Evolutionary conservation across 2,888 invertebrate species (phyloP), one percentile per base, ranked within the genome.

Genomic region (Noctua pronuba): DNA sequence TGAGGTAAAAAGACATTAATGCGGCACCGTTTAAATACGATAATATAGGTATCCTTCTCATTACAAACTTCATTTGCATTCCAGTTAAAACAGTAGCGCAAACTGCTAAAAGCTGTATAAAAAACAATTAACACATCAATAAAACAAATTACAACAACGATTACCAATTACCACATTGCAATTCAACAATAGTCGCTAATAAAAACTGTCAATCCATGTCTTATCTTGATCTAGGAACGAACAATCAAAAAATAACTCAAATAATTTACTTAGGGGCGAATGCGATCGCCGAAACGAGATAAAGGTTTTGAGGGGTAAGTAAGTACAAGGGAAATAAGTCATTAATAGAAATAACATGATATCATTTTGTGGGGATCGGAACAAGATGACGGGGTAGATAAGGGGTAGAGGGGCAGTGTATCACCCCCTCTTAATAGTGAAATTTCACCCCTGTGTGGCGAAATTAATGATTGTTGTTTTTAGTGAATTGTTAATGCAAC

Each of bases 311-410:
- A 84, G 86, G 89, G 88, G 86, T 79, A 80, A 52, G 89, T 90
- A 86, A 88, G 90, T 89, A 89, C 91, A 92, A 91, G 92, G 92
- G 94, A 92, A 94, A 92, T 94, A 93, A 94, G 94, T 95, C 95
- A 95, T 95, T 95, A 95, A 95, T 95, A 95, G 93, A 94, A 94
- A 94, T 93, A 93, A 92, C 92, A 89, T 86, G 88, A 88, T 95
- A 95, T 95, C 95, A 90, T 82, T 91, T 88, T 87, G 89, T 85
- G 92, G 93, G 93, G 94, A 94, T 95, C 95, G 77, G 80, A 88
- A 91, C 91, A 90, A 90, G 93, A 94, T 94, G 88, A 79, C 38
- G 46, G 80, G 64, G 70, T 65, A 73, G 87, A 87, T 87, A 88
- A 80, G 74, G 74, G 75, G 41, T 38, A 8, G 58, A 7, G 64